These are phyloP conservation scores for Trinectes maculatus DNA, from an alignment of 2,113 vertebrate genomes.

Conservation along the genomic window DNA sequence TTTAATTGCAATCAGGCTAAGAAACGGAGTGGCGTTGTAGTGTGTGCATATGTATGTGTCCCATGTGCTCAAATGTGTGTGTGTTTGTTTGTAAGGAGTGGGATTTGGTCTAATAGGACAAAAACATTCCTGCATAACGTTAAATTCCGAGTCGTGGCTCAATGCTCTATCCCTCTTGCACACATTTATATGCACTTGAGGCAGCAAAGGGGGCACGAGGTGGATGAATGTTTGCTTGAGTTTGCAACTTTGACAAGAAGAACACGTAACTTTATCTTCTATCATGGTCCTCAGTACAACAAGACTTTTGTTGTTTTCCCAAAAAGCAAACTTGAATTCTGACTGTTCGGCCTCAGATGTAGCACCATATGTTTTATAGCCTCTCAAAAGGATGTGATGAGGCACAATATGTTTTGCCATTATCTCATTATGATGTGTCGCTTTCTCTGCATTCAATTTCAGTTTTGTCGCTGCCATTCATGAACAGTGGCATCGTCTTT, in stretches of 20 bases:
- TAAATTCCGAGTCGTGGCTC: slow-evolving; percentile 35
- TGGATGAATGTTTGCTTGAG: neutral
- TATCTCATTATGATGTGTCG: too few relatives aligned
- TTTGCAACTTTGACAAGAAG: neutral
- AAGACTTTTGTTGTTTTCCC: neutral
- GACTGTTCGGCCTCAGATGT: too few relatives aligned
- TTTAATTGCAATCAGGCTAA: slow-evolving; percentile 82
- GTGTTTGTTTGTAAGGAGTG: slow-evolving; percentile 47
- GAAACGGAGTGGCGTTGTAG: slow-evolving; percentile 45
- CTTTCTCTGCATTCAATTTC: too few relatives aligned
- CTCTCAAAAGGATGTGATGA: too few relatives aligned
- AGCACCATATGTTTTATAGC: too few relatives aligned
- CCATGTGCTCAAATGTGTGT: slow-evolving; percentile 15
- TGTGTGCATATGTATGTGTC: slow-evolving; percentile 16
- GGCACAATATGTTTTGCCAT: too few relatives aligned
- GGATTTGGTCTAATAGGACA: slow-evolving; percentile 52
- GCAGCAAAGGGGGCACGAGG: neutral
- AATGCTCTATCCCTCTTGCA: neutral
- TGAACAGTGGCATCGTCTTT: neutral
- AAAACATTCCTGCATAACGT: slow-evolving; percentile 76
- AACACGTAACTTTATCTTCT: neutral
- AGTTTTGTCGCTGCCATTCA: too few relatives aligned
- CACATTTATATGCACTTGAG: neutral
- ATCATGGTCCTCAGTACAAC: neutral
- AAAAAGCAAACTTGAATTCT: too few relatives aligned